Conservation (phyloP, 1,140 invertebrate genomes). For the Heliconius himera region DNA sequence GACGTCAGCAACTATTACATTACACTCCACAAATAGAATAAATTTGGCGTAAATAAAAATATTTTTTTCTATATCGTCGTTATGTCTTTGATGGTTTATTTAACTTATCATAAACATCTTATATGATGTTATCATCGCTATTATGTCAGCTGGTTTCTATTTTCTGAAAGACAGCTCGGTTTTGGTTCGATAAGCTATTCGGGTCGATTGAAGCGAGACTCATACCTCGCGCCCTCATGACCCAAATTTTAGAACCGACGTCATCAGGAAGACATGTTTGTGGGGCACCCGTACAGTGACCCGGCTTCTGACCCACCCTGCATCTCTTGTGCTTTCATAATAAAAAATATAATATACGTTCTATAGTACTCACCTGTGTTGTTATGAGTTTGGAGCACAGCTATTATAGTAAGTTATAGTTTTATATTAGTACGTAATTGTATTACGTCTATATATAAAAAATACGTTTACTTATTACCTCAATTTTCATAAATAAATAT, state of each 20-base stretch:
- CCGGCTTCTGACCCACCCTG: slow-evolving; percentile 34
- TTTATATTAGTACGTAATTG: too few relatives aligned
- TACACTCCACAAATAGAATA: background rate
- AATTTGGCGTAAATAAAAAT: background rate
- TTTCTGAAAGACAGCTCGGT: slow-evolving; percentile 31
- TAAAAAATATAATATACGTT: background rate
- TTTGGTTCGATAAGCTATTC: slow-evolving; percentile 45
- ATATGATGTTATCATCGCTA: slow-evolving; percentile 20
- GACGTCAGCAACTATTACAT: slow-evolving; percentile 3
- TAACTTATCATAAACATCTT: background rate
- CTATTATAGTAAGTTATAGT: background rate
- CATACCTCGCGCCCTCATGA: slow-evolving; percentile 62
- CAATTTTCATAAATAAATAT: too few relatives aligned
- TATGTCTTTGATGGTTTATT: background rate
- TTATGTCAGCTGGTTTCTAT: slow-evolving; percentile 35
- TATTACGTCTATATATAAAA: too few relatives aligned
- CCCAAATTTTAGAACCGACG: slow-evolving; percentile 72
- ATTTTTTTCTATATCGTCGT: background rate
- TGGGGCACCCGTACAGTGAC: slow-evolving; percentile 57
- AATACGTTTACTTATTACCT: too few relatives aligned
- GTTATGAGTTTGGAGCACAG: background rate
- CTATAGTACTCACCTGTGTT: background rate
- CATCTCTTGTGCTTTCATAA: slow-evolving; percentile 15
- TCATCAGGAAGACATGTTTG: slow-evolving; percentile 66
- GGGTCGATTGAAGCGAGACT: slow-evolving; percentile 54